phyloP scores from a whole-genome alignment of 1,140 invertebrate genomes.

The Ptiloglossa arizonensis region DNA sequence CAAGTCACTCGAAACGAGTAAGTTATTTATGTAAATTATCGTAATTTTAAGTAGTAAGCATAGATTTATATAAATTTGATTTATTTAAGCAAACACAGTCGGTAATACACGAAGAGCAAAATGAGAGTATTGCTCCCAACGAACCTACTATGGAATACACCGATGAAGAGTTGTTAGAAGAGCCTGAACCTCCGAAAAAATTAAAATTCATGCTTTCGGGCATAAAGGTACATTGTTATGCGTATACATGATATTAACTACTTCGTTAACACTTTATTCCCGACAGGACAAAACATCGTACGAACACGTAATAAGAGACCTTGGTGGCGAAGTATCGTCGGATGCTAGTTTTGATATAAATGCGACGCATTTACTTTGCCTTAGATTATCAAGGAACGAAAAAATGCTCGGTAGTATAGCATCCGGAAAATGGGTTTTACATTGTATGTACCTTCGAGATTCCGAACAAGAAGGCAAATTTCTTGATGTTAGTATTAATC shows the following conservation, averaged over 20 bases:
- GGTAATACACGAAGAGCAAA: constrained; percentile 7
- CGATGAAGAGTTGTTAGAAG: background rate
- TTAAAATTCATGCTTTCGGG: constrained; percentile 78
- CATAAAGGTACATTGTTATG: constrained; percentile 66
- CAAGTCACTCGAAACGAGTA: constrained; percentile 57
- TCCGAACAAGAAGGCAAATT: constrained; percentile 86
- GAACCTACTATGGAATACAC: background rate
- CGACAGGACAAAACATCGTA: constrained; percentile 77
- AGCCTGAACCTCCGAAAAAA: constrained; percentile 32
- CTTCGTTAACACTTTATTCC: constrained; percentile 1
- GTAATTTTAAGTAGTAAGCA: background rate
- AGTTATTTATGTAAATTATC: constrained; percentile 1
- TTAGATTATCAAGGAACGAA: constrained; percentile 89
- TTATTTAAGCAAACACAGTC: background rate
- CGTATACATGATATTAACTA: background rate
- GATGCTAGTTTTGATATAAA: constrained; percentile 84
- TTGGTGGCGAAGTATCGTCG: constrained; percentile 87
- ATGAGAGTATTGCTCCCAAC: background rate
- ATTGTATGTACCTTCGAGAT: constrained; percentile 88
- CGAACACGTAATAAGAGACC: constrained; percentile 82
- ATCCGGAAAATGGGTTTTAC: constrained; percentile 93
- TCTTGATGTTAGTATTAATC: constrained; percentile 83
- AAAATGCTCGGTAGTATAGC: constrained; percentile 92
- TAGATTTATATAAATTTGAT: background rate
- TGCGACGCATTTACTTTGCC: constrained; percentile 90